These are phyloP conservation scores for Zalophus californianus DNA, from an alignment of 2,797 vertebrate species.

Conservation along the genomic window DNA sequence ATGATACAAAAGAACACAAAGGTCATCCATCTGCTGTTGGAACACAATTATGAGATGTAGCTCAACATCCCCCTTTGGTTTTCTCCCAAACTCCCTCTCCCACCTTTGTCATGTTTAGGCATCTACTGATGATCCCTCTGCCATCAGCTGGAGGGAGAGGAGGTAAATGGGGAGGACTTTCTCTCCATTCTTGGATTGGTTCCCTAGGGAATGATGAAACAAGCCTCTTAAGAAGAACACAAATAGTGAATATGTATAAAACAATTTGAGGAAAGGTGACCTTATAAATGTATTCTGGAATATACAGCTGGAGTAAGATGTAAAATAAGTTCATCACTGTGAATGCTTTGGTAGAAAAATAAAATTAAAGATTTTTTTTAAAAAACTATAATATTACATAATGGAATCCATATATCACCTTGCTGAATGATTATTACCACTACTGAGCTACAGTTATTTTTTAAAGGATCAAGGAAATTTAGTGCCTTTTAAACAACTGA, in stretches of 20 bases:
- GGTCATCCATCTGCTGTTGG: not conserved
- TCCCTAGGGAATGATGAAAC: constrained; percentile 21
- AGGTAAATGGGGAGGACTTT: not conserved
- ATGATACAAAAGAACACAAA: not conserved
- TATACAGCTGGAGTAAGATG: not conserved
- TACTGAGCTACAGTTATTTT: constrained; percentile 56
- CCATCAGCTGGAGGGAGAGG: not conserved
- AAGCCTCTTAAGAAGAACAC: not conserved
- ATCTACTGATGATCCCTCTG: not conserved
- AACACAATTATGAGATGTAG: not conserved
- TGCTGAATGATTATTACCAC: not conserved
- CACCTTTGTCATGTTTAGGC: not conserved
- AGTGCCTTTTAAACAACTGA: constrained; percentile 60
- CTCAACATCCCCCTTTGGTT: not conserved
- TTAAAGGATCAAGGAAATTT: constrained; percentile 52
- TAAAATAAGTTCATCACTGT: constrained; percentile 42
- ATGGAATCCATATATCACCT: not conserved
- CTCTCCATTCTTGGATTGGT: not conserved
- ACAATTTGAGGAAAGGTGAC: not conserved
- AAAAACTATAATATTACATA: not conserved
- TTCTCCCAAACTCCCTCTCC: not conserved
- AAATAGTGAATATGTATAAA: not conserved
- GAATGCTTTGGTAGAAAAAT: not conserved
- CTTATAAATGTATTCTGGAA: constrained; percentile 24
- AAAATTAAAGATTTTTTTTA: not conserved